Conservation (phyloP, 2,113 vertebrate species). For the Pterocles gutturalis region DNA sequence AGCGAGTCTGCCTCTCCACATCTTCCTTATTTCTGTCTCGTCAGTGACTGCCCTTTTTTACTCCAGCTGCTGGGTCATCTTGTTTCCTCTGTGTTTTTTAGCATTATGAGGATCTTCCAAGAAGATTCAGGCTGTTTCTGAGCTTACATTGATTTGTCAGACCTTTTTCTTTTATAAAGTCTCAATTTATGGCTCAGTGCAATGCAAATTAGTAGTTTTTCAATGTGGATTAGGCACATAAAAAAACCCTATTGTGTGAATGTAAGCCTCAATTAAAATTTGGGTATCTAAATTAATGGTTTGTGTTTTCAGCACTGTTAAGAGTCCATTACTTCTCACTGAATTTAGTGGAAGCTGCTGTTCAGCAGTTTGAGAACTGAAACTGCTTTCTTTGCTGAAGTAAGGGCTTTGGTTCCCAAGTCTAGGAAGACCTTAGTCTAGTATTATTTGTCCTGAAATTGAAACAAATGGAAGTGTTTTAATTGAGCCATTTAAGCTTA, state of each 20-base stretch:
- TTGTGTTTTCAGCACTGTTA: conserved; percentile 5
- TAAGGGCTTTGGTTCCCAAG: neutral
- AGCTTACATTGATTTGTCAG: neutral
- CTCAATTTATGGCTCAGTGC: neutral
- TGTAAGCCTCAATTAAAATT: neutral
- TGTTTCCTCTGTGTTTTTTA: neutral
- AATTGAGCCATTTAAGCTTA: neutral
- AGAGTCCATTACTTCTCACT: neutral
- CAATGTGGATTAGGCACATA: neutral
- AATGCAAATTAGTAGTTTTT: neutral
- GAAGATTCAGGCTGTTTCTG: neutral
- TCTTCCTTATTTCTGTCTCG: neutral
- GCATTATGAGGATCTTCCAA: neutral
- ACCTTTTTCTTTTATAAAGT: neutral
- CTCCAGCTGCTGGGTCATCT: neutral
- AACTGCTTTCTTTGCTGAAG: neutral
- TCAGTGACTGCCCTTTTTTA: neutral
- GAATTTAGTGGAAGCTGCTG: neutral
- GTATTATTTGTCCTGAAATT: neutral
- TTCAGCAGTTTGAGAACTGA: neutral
- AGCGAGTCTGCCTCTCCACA: neutral
- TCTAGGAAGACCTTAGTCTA: neutral
- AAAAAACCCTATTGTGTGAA: neutral
- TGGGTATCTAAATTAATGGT: neutral
- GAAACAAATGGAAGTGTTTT: neutral